These are phyloP conservation scores for Sturnus vulgaris DNA, from an alignment of 2,113 vertebrate species.

Conservation along the genomic window DNA sequence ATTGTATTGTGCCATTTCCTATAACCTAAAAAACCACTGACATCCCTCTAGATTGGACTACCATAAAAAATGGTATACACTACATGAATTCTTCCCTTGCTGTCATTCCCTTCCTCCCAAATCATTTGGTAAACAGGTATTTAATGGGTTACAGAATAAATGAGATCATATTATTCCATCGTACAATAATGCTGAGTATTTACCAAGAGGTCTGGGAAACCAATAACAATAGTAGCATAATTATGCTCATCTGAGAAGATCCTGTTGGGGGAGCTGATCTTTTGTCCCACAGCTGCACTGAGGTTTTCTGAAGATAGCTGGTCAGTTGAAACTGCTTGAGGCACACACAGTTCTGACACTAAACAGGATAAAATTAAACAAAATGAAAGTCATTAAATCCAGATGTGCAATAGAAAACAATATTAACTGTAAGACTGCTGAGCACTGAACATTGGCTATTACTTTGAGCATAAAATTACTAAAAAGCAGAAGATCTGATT, in stretches of 20 bases:
- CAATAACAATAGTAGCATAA: constrained; percentile 84
- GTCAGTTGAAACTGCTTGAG: constrained; percentile 84
- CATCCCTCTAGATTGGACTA: background rate
- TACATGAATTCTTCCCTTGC: background rate
- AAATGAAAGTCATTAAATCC: constrained; percentile 11
- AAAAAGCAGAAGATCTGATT: background rate
- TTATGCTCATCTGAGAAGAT: constrained; percentile 79
- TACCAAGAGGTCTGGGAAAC: constrained; percentile 96
- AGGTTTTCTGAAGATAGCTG: constrained; percentile 91
- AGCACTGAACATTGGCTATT: background rate
- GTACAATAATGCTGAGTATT: constrained; percentile 34
- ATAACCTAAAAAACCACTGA: background rate
- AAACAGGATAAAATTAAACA: constrained; percentile 13
- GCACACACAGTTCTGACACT: constrained; percentile 71
- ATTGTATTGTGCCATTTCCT: background rate
- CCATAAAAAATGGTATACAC: background rate
- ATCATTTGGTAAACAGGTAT: background rate
- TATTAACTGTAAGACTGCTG: background rate
- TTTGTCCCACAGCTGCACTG: constrained; percentile 87
- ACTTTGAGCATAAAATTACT: background rate
- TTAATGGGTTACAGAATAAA: background rate
- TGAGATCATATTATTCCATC: background rate
- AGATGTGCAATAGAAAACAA: background rate
- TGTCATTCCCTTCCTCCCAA: background rate
- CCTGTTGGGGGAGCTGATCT: constrained; percentile 92